Evolutionary conservation across 2,113 vertebrate genomes (phyloP).

Genomic region (Lasiurus cinereus): DNA sequence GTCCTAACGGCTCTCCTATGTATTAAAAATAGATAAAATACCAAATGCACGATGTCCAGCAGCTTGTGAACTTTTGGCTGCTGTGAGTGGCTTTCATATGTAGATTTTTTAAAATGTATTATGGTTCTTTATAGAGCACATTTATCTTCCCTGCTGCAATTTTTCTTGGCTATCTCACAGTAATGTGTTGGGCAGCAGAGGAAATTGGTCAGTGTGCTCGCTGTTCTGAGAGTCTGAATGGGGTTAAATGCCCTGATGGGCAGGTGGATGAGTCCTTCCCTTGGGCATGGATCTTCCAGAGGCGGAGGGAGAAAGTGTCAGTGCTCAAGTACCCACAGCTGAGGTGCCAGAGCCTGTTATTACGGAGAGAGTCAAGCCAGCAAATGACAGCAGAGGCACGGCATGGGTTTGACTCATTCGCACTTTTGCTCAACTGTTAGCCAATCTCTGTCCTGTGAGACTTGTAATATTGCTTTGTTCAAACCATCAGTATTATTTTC

Average conservation of each 20-base stretch:
- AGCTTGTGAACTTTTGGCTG: background rate
- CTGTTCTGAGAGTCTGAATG: fast-evolving
- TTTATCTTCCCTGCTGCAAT: background rate
- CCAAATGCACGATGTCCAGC: too few species aligned
- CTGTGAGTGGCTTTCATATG: background rate
- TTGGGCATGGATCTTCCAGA: background rate
- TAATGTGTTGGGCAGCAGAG: background rate
- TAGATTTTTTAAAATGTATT: background rate
- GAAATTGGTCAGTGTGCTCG: fast-evolving
- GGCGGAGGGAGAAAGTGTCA: background rate
- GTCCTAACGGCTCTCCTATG: background rate
- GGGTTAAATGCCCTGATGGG: background rate
- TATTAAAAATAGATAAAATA: background rate
- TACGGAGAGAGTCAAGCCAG: background rate
- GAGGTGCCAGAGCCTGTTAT: background rate
- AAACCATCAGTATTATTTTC: background rate
- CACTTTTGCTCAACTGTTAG: background rate
- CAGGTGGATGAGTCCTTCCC: background rate
- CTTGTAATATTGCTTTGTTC: background rate
- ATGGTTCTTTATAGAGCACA: background rate
- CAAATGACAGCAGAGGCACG: background rate
- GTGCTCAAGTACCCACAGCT: too few species aligned
- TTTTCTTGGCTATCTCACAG: background rate
- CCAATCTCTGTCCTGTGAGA: background rate
- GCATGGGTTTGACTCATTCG: background rate